Base-by-base conservation (phyloP, 1,140 invertebrate genomes). In the Panulirus ornatus region DNA sequence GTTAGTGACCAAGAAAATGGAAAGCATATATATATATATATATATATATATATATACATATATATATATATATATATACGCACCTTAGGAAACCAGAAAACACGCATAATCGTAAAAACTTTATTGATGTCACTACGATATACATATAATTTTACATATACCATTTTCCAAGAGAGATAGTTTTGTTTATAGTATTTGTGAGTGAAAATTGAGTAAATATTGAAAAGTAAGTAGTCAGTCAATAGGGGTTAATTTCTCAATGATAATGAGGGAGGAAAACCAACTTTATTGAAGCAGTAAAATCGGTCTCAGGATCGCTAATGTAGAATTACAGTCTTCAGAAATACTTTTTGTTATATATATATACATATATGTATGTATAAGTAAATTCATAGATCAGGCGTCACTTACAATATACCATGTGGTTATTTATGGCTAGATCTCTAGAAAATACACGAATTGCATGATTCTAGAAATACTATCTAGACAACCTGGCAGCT, bases 131-230 rank as follows among this genome's bases (percentile, higher is more conserved):
- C 51, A 70, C 81, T 84, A 84, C 81, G 81, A 84, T 84, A 42
- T 84, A 84, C 81, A 84, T 84, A 70, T 84, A 84, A 84, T 84
- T 84, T 84, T 84, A 84, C 81, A 84, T 84, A 84, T 84, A 84
- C 81, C 81, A 84, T 22, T 84, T 84, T 84, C 70, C 81, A 84
- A 84, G 81, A 84, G 81, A 84, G 47, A 58, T 34, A 70, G 63
- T 84, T 63, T 84, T 84, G 58, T 84, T n/a, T 70, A 84, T 84
- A 84, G 44, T 42, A 58, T 82, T 51, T 66, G 47, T 40, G 58
- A 58, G 81, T 58, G 40, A 44, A 63, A 84, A 84, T 84, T 63
- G 81, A 42, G 47, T 54, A 84, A 40, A 84, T 84, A 84, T 84
- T 84, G 36, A 84, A 63, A 63, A 84, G 51, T 84, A 66, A 58